phyloP scores from a whole-genome alignment of 2,888 invertebrate genomes.

The Serripes groenlandicus region DNA sequence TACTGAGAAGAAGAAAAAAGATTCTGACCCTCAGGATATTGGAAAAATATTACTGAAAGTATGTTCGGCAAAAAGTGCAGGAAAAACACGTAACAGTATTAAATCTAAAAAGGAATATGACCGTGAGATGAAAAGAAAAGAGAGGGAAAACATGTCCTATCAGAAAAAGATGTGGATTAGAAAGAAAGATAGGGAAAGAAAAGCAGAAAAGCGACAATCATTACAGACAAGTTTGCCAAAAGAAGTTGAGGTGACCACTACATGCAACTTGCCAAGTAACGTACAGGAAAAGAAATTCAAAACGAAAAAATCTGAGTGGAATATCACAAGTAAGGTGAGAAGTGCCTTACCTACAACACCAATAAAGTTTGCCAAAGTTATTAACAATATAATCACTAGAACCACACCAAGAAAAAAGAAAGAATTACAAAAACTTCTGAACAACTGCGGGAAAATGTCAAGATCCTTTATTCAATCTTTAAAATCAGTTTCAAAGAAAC shows the following conservation, averaged over 20 bases:
- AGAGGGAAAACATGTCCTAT: neutral
- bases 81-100: too few species aligned
- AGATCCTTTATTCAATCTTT: neutral
- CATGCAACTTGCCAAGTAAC: too few species aligned
- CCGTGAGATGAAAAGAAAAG: neutral
- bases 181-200: too few species aligned
- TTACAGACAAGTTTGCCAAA: slow-evolving; percentile 24
- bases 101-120: neutral
- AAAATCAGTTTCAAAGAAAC: too few species aligned
- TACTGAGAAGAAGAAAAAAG: slow-evolving; percentile 49
- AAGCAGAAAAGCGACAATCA: too few species aligned
- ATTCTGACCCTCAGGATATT: too few species aligned
- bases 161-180: too few species aligned
- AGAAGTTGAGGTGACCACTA: slow-evolving; percentile 12
- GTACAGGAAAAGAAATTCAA: too few species aligned
- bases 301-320: slow-evolving; percentile 25
- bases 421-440: too few species aligned
- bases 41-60: too few species aligned
- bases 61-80: too few species aligned
- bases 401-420: slow-evolving; percentile 12
- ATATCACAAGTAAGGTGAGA: slow-evolving; percentile 33
- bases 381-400: neutral
- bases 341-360: slow-evolving; percentile 35
- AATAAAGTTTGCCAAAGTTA: slow-evolving; percentile 44
- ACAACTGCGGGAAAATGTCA: too few species aligned